A percentile compares a stretch with the other conserved stretches of the same genome.
phyloP scores from a whole-genome alignment of 2,888 invertebrate species.

The Coremacera marginata region DNA sequence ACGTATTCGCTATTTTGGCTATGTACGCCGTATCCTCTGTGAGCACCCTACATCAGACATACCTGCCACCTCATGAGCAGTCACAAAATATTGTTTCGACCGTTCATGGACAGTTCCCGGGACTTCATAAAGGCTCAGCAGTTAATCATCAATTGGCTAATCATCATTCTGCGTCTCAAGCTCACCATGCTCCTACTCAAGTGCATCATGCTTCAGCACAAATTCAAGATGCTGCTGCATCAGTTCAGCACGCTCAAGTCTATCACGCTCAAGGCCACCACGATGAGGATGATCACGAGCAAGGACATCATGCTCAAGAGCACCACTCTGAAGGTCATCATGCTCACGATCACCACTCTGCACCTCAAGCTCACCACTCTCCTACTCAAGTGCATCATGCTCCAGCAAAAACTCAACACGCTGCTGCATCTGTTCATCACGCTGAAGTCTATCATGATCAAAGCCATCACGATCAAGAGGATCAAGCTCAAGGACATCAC shows the following conservation, averaged over 20 bases:
- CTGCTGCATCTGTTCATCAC: not conserved
- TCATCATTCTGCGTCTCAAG: not conserved
- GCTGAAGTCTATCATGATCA: not conserved
- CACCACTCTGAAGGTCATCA: not conserved
- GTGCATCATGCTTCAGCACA: not conserved
- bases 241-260: conserved; percentile 2
- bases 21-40: conserved; percentile 2
- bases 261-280: not conserved
- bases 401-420: conserved; percentile 4
- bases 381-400: conserved; percentile 1
- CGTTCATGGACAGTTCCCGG: too few relatives aligned
- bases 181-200: not conserved
- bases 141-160: not conserved
- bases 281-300: too few relatives aligned
- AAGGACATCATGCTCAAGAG: too few relatives aligned
- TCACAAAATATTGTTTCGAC: not conserved
- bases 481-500: not conserved
- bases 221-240: not conserved
- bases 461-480: too few relatives aligned
- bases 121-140: too few relatives aligned
- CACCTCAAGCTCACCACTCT: not conserved
- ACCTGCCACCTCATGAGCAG: conserved; percentile 21
- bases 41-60: not conserved
- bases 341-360: not conserved
- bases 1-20: conserved; percentile 23